Evolutionary conservation across 2,888 invertebrate species (phyloP).

Genomic region (Drosophila diplacantha): DNA sequence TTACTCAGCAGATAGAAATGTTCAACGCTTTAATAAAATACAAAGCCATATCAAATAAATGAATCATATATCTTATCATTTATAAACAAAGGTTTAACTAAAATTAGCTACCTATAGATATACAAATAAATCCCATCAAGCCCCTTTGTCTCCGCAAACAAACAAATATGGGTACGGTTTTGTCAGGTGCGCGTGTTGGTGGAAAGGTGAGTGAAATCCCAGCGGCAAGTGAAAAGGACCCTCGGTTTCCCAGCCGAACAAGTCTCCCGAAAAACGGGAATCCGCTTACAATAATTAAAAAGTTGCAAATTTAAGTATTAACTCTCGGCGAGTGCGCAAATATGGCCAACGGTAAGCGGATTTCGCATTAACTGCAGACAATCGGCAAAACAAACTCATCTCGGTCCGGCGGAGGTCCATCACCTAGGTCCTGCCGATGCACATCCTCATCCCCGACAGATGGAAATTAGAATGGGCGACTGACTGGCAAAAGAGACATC

Average conservation of each 20-base stretch:
- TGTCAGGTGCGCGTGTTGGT: too few species aligned
- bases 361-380: constrained; percentile 57
- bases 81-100: background rate
- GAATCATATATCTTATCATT: too few species aligned
- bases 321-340: constrained; percentile 66
- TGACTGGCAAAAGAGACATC: constrained; percentile 48
- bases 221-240: constrained; percentile 13
- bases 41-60: background rate
- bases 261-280: constrained; percentile 54
- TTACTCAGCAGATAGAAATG: background rate
- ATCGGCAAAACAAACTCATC: constrained; percentile 37
- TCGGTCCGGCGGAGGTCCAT: constrained; percentile 20
- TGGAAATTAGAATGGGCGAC: constrained; percentile 50
- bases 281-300: constrained; percentile 73
- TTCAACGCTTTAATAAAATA: background rate
- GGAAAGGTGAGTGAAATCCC: constrained; percentile 15
- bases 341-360: constrained; percentile 65
- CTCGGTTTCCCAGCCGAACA: constrained; percentile 39
- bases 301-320: constrained; percentile 70
- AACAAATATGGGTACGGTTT: constrained; percentile 1
- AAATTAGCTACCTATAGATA: background rate
- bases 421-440: constrained; percentile 25
- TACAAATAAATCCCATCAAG: background rate
- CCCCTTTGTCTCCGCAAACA: background rate
- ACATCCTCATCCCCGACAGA: constrained; percentile 38